Conservation (phyloP, 2,797 vertebrate species). For the Dermochelys coriacea region DNA sequence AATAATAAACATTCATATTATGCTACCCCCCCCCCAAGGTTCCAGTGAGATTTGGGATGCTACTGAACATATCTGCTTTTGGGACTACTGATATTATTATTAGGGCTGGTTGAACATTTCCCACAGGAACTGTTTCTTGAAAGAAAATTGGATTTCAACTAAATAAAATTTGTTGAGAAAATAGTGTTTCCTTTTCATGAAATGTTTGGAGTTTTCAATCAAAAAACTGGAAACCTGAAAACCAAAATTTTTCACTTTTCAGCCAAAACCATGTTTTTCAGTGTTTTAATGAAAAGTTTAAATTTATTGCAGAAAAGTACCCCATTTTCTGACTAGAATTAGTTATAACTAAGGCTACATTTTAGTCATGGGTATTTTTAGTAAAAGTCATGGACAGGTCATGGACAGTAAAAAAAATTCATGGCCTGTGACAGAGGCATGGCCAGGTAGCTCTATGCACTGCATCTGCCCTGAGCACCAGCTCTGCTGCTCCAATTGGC, state of each 20-base stretch:
- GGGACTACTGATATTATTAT: neutral
- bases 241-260: neutral
- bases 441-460: neutral
- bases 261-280: neutral
- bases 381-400: too few species aligned
- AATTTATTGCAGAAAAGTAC: neutral
- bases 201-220: neutral
- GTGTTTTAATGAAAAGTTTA: slow-evolving; percentile 9
- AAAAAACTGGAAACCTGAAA: neutral
- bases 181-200: neutral
- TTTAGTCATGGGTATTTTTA: too few species aligned
- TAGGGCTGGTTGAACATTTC: neutral
- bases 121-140: neutral
- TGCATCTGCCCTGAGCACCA: too few species aligned
- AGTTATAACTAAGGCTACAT: slow-evolving; percentile 4
- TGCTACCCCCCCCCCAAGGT: neutral
- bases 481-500: too few species aligned
- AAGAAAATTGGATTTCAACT: neutral
- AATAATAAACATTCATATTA: neutral
- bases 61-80: neutral
- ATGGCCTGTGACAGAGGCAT: neutral
- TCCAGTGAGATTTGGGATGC: neutral
- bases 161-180: neutral
- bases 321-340: neutral
- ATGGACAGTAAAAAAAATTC: too few species aligned